phyloP scores from a whole-genome alignment of 1,140 invertebrate genomes.

The Drosophila parvula region DNA sequence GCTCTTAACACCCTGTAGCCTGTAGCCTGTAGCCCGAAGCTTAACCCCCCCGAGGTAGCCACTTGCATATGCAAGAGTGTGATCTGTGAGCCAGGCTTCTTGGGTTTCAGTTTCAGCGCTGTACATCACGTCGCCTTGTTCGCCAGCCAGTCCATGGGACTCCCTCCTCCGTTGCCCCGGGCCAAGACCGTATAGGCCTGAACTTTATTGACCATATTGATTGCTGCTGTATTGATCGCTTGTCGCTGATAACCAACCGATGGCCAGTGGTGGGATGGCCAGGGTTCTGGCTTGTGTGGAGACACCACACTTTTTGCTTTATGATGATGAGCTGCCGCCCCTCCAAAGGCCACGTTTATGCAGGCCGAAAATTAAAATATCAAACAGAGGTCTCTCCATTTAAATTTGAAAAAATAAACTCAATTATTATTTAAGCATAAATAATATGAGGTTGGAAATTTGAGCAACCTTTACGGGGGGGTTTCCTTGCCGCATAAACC shows the following conservation, averaged over 20 bases:
- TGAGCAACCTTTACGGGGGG: neutral
- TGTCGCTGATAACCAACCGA: conserved; percentile 68
- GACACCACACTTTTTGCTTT: conserved; percentile 38
- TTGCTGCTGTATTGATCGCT: conserved; percentile 82
- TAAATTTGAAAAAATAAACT: neutral
- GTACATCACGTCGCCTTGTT: conserved; percentile 79
- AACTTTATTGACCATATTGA: conserved; percentile 83
- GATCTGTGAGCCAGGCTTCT: conserved; percentile 62
- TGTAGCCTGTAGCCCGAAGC: neutral
- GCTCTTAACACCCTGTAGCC: conserved; percentile 4
- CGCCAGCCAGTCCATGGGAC: conserved; percentile 23
- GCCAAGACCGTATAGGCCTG: conserved; percentile 2
- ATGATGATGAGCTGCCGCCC: conserved; percentile 38
- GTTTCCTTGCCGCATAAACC: conserved; percentile 48
- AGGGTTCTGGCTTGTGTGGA: conserved; percentile 13
- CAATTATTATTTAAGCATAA: neutral
- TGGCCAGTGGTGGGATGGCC: conserved; percentile 18
- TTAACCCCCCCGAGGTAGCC: neutral
- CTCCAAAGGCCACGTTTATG: conserved; percentile 19
- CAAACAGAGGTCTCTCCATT: no score
- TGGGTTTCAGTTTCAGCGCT: conserved; percentile 76
- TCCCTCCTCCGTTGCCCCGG: no score
- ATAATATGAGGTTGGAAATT: neutral
- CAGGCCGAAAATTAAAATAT: neutral
- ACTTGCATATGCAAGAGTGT: conserved; percentile 45